Percentiles rank a stretch among this genome's conserved stretches.
Conservation (phyloP, 1,140 invertebrate species). For the Zeugodacus cucurbitae region DNA sequence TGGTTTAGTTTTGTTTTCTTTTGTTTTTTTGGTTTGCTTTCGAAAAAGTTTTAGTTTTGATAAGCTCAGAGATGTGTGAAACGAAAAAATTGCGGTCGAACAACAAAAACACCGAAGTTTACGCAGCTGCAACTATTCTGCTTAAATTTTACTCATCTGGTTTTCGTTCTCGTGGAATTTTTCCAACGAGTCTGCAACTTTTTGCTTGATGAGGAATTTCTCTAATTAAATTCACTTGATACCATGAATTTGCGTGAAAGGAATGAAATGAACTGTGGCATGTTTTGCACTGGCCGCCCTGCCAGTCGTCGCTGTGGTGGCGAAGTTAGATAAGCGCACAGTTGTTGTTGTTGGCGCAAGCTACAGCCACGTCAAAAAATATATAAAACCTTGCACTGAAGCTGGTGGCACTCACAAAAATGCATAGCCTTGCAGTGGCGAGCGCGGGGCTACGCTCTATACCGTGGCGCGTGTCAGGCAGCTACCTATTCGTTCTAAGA, state of each 20-base stretch:
- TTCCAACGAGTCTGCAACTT: background rate
- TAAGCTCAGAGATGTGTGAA: background rate
- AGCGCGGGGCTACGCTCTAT: background rate
- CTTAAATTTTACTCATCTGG: background rate
- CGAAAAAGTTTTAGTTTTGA: constrained; percentile 26
- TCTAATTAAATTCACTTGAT: constrained; percentile 65
- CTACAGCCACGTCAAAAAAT: background rate
- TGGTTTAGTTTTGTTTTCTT: background rate
- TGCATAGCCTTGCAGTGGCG: background rate
- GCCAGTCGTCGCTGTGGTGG: background rate
- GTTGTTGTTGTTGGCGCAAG: background rate
- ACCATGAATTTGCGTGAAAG: constrained; percentile 51
- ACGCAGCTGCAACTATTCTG: background rate
- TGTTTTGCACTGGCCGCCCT: background rate
- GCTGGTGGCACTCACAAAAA: background rate
- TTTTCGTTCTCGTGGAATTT: background rate
- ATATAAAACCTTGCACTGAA: background rate
- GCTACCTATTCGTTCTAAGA: background rate
- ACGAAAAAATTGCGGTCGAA: background rate
- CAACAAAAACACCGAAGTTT: background rate
- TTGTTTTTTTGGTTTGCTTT: background rate
- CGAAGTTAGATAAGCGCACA: background rate
- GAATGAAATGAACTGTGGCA: constrained; percentile 19
- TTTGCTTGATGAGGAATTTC: constrained; percentile 51
- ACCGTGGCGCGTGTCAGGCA: background rate